phyloP scores from a whole-genome alignment of 2,888 invertebrate genomes.

The Scaptomyza parva region DNA sequence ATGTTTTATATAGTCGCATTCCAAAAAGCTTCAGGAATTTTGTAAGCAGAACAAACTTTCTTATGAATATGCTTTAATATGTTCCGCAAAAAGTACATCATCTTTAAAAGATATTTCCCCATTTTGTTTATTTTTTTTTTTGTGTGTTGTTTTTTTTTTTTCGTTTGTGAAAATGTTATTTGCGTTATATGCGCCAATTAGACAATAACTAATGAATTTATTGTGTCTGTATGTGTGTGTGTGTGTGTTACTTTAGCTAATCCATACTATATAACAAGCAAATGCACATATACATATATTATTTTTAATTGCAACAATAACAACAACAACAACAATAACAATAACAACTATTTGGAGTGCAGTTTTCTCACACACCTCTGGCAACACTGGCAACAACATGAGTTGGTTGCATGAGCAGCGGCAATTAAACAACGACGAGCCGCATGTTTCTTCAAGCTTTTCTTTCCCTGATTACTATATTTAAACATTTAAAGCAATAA shows the following conservation, averaged over 20 bases:
- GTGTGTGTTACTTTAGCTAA: slow-evolving; percentile 12
- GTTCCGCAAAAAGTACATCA: background rate
- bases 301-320: slow-evolving; percentile 52
- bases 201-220: slow-evolving; percentile 76
- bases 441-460: slow-evolving; percentile 54
- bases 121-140: background rate
- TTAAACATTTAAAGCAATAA: slow-evolving; percentile 67
- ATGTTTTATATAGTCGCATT: too few species aligned
- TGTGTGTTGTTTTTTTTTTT: slow-evolving; percentile 10
- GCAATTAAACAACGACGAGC: slow-evolving; percentile 72
- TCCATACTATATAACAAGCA: slow-evolving; percentile 21
- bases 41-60: background rate
- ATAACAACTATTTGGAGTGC: slow-evolving; percentile 25
- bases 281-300: slow-evolving; percentile 53
- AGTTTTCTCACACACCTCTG: slow-evolving; percentile 61
- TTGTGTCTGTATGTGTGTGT: slow-evolving; percentile 49
- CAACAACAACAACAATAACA: slow-evolving; percentile 23
- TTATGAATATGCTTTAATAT: background rate
- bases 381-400: slow-evolving; percentile 18
- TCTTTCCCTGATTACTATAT: slow-evolving; percentile 72
- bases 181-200: slow-evolving; percentile 77
- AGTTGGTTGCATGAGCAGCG: slow-evolving; percentile 59
- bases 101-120: slow-evolving; percentile 1
- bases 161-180: slow-evolving; percentile 59
- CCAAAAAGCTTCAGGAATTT: too few species aligned